Conservation (phyloP, 1,140 invertebrate species). For the Yoshiicerus persimilis region DNA sequence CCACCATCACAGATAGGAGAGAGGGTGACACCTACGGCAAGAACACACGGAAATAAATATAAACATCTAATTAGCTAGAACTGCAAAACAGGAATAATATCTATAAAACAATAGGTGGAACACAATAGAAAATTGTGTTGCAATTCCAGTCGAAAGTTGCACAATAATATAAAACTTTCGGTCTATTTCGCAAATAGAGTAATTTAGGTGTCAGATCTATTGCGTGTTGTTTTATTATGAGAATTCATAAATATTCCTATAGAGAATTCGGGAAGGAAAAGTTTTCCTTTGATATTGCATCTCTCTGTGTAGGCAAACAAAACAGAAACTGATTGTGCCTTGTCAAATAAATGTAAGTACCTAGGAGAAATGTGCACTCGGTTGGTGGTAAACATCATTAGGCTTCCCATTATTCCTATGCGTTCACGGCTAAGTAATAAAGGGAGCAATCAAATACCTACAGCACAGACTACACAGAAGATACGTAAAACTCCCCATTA, state of each 20-base stretch:
- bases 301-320: background rate
- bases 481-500: background rate
- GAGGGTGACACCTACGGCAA: constrained; percentile 39
- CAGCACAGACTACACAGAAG: background rate
- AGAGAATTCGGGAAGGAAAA: background rate
- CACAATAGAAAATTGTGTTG: too few species aligned
- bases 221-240: background rate
- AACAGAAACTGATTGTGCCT: background rate
- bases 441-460: background rate
- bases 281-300: background rate
- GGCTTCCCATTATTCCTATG: constrained; percentile 2
- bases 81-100: too few species aligned
- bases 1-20: constrained; percentile 44
- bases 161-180: too few species aligned
- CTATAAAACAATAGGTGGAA: too few species aligned
- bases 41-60: too few species aligned
- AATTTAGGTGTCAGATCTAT: too few species aligned
- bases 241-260: background rate
- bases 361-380: background rate
- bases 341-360: constrained; percentile 3
- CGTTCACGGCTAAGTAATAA: background rate
- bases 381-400: constrained; percentile 20
- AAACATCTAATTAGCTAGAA: too few species aligned
- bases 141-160: too few species aligned
- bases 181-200: too few species aligned